Base-by-base conservation (phyloP, 2,888 invertebrate genomes). In the Acleris emargana region DNA sequence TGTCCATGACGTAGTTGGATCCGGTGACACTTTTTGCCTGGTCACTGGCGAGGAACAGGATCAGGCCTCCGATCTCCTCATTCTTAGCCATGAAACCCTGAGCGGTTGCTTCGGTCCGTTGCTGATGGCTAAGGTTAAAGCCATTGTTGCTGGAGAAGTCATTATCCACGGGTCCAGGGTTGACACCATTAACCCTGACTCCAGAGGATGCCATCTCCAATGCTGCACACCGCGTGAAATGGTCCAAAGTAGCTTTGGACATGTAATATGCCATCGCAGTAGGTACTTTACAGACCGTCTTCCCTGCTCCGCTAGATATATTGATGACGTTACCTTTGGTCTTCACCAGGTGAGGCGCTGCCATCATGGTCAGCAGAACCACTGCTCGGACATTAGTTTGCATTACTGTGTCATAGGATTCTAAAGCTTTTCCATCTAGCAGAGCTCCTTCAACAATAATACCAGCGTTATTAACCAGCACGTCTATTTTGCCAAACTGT, bases 191-290 rank as follows among this genome's bases (percentile, higher is more conserved):
- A 0, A 95, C 95, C 62, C 96, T 85, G 0, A 96, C 94, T 28
- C 80, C 89, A 72, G 91, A 88, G 1, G 82, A 70, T 64, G 94
- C 94, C 32, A 95, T 79, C 73, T 95, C 96, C 52, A 96, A 80
- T 4, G 96, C 96, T 11, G 94, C 84, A 74, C 95, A 95, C 70
- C 94, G 87, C 0, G 96, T 96, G 70, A 97, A 93, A 74, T 96
- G 96, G 81, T 96, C 96, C 17, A 96, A 74, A 9, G 95, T 96
- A 43, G 95, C 91, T 84, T 97, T 97, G 17, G 95, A 95, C 91
- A 96, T 94, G 64, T 90, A 89, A 77, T 97, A 97, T 1, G 76
- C 61, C 16, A 68, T 66, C 7, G 71, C 58, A 18, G 63, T 58
- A 0, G 74, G 64, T 3, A 68, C 59, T 0, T 22, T 25, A 5